phyloP scores from a whole-genome alignment of 2,113 vertebrate genomes.

The Sebastes schlegelii region DNA sequence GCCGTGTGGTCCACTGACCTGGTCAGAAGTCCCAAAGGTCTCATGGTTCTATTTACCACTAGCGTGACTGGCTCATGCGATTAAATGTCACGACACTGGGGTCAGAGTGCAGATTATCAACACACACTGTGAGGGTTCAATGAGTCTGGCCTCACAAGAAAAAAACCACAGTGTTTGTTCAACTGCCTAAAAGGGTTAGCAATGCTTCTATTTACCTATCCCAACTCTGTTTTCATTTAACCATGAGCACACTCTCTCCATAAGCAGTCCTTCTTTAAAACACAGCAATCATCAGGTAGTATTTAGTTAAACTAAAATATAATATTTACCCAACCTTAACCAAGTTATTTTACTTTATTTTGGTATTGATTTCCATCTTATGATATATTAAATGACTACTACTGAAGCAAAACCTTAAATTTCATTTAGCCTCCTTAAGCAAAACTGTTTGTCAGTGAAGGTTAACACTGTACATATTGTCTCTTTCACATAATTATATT shows the following conservation, averaged over 20 bases:
- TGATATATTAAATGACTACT: no score
- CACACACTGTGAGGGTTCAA: neutral
- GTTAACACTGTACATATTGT: neutral
- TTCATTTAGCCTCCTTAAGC: no score
- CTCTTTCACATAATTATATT: neutral
- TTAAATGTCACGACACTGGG: conserved; percentile 52
- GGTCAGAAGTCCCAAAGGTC: conserved; percentile 34
- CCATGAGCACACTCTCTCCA: neutral
- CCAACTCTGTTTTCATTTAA: neutral
- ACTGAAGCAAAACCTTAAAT: no score
- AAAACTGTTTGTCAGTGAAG: neutral
- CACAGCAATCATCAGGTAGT: neutral
- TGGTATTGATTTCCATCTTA: no score
- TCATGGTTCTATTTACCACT: conserved; percentile 35
- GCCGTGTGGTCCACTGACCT: conserved; percentile 28
- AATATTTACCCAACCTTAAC: neutral
- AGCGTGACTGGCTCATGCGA: conserved; percentile 31
- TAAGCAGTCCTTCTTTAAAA: neutral
- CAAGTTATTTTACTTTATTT: neutral
- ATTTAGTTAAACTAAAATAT: neutral
- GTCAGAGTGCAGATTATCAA: conserved; percentile 39
- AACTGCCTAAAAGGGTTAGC: neutral
- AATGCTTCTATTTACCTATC: neutral
- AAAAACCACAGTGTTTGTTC: neutral
- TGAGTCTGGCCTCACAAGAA: neutral